A percentile compares a stretch with the other conserved stretches of the same genome.
phyloP scores from a whole-genome alignment of 2,797 vertebrate species.

The Bothrops alternatus region DNA sequence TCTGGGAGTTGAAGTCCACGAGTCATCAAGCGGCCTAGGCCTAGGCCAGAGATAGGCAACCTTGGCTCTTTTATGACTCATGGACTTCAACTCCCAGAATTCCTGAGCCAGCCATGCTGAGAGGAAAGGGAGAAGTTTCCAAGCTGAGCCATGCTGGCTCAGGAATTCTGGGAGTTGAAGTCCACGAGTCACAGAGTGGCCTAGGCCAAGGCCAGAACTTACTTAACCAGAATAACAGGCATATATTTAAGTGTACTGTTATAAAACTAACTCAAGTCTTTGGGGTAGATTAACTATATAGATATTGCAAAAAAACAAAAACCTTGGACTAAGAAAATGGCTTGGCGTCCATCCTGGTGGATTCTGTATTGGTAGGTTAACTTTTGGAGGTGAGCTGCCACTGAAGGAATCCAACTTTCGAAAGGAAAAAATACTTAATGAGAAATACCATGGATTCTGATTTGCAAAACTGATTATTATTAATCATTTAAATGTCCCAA shows the following conservation, averaged over 20 bases:
- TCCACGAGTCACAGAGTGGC: too few relatives aligned
- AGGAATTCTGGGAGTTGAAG: too few relatives aligned
- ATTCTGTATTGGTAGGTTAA: neutral
- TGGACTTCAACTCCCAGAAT: too few relatives aligned
- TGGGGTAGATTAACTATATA: neutral
- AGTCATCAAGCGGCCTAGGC: too few relatives aligned
- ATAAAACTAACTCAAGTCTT: neutral
- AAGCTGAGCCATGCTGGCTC: too few relatives aligned
- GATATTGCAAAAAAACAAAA: neutral
- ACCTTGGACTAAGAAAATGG: neutral
- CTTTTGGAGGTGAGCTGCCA: slow-evolving; percentile 45
- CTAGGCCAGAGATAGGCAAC: too few relatives aligned
- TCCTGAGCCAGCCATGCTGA: too few relatives aligned
- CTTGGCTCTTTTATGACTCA: too few relatives aligned
- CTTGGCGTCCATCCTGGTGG: neutral
- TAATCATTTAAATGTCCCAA: neutral
- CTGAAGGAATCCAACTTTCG: slow-evolving; percentile 69
- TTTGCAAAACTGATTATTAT: slow-evolving; percentile 5
- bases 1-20: too few relatives aligned
- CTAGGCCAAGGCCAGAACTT: neutral
- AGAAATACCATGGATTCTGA: neutral
- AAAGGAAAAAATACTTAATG: slow-evolving; percentile 57
- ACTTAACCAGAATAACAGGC: slow-evolving; percentile 3
- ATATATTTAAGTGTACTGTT: neutral
- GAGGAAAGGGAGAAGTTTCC: too few relatives aligned